A percentile compares a stretch with the other conserved stretches of the same genome.
These are phyloP conservation scores for Trichosurus vulpecula DNA, from an alignment of 2,797 vertebrate genomes.

Conservation along the genomic window DNA sequence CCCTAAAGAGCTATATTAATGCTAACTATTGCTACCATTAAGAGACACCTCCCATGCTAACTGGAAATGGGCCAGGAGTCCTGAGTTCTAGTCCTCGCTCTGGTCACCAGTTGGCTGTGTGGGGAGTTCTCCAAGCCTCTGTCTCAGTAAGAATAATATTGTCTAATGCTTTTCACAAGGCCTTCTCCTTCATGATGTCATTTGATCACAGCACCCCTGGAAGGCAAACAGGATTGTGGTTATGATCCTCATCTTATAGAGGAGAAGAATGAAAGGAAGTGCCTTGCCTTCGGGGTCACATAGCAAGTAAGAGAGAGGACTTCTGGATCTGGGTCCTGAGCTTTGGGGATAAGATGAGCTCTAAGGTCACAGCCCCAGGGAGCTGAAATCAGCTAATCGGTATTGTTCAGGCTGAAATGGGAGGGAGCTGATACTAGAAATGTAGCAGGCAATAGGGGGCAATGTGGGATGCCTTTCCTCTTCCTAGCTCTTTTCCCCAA, in stretches of 20 bases:
- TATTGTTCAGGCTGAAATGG: background rate
- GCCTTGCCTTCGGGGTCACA: background rate
- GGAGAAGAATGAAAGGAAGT: background rate
- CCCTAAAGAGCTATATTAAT: background rate
- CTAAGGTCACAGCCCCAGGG: background rate
- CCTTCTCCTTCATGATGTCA: background rate
- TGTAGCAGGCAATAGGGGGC: too few relatives aligned
- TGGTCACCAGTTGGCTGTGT: background rate
- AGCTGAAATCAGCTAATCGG: background rate
- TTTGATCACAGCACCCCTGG: background rate
- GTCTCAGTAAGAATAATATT: background rate
- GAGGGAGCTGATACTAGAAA: background rate
- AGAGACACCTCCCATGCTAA: background rate
- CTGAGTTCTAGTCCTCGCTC: background rate
- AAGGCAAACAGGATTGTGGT: background rate
- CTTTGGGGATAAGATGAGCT: background rate
- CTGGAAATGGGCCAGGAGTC: background rate
- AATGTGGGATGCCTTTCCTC: background rate
- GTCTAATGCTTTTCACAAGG: background rate
- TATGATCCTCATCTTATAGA: background rate
- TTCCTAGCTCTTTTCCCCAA: background rate
- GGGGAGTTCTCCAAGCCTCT: background rate
- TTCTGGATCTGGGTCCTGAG: background rate
- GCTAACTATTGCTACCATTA: background rate
- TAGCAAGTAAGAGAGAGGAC: background rate